Base-by-base conservation (phyloP, 2,888 invertebrate species). In the Rhamnusium bicolor region DNA sequence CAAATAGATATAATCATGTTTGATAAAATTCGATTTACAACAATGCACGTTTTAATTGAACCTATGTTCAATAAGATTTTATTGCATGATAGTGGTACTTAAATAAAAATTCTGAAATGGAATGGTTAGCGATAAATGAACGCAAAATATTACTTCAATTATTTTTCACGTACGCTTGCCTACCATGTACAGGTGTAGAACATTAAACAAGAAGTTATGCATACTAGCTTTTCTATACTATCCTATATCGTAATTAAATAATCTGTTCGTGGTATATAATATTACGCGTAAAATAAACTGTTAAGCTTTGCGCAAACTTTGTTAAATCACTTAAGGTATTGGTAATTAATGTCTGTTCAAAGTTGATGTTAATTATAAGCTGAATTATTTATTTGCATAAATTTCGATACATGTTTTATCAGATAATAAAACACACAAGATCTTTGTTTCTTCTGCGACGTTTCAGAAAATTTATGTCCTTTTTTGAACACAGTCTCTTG, bases 21-120 rank as follows among this genome's bases (percentile, higher is more conserved):
- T 18, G 69, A 72, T 72, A 69, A 66, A 70, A 66, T 51, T 61
- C 66, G 65, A 70, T 70, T 73, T 69, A 73, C 73, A 69, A 74
- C 73, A 74, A 74, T 71, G 69, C 58, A 63, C 67, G 32, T 62
- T 71, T 74, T 74, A 74, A 74, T 74, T 74, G 71, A 71, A 74
- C 70, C 65, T 69, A 70, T 58, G 68, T 71, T 67, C 46, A 71
- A 51, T 53, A 56, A 68, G 74, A 74, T 74, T 63, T 68, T 58
- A 71, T 71, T 68, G 62, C 40, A 10, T 40, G 74, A 74, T 74
- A 73, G 49, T 19, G 16, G 32, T 47, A 29, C 10, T 2, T 18
- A 14, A 53, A 47, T 32, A 53, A 65, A 65, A 65, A 65, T 14
- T 29, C 7, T 7, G 58, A 7, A 32, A 10, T 7, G 58, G 16